Conservation (phyloP, 2,113 vertebrate genomes). For the Macaca mulatta region DNA sequence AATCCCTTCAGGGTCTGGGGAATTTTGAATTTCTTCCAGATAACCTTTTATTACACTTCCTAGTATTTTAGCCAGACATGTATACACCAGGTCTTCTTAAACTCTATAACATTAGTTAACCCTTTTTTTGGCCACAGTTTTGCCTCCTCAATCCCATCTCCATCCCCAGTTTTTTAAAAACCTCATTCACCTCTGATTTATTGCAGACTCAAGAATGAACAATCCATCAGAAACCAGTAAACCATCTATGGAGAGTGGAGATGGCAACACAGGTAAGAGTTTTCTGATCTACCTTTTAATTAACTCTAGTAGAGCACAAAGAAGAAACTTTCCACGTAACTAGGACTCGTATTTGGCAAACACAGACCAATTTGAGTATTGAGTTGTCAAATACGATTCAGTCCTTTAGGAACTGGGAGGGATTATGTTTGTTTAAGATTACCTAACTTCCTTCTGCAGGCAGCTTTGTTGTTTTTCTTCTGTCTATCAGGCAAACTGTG, state of each 20-base stretch:
- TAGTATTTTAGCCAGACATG: neutral
- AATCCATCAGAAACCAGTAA: slow-evolving; percentile 97
- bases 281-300: neutral
- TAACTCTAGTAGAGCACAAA: neutral
- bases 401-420: neutral
- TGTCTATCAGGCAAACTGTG: neutral
- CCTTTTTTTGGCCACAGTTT: neutral
- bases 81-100: neutral
- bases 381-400: neutral
- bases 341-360: neutral
- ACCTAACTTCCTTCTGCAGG: neutral
- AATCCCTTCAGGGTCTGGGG: neutral
- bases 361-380: neutral
- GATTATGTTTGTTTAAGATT: neutral
- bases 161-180: neutral
- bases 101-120: neutral
- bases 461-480: neutral
- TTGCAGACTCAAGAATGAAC: slow-evolving; percentile 98
- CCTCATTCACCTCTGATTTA: slow-evolving; percentile 74
- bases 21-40: slow-evolving; percentile 7
- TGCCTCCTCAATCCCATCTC: neutral
- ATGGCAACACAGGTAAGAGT: slow-evolving; percentile 93
- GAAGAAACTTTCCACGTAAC: neutral
- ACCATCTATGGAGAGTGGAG: slow-evolving; percentile 95
- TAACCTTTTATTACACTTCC: neutral